phyloP scores from a whole-genome alignment of 2,888 invertebrate genomes.

The Drosophila macrospina region DNA sequence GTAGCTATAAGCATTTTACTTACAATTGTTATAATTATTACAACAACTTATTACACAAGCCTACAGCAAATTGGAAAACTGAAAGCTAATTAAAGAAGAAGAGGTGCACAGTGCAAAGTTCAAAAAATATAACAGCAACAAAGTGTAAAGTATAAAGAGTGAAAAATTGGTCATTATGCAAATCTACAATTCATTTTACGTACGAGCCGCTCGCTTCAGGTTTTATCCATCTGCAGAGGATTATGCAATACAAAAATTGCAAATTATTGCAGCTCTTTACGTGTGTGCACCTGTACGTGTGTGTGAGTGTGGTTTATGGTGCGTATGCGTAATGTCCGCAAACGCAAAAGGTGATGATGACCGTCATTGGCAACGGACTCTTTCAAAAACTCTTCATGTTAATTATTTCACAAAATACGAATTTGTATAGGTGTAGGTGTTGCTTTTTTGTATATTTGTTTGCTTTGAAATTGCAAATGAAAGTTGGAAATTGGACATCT shows the following conservation, averaged over 20 bases:
- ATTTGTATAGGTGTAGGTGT: background rate
- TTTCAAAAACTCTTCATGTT: slow-evolving; percentile 52
- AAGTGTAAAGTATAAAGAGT: slow-evolving; percentile 18
- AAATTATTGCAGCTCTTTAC: slow-evolving; percentile 57
- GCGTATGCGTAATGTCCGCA: slow-evolving; percentile 75
- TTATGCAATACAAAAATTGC: slow-evolving; percentile 77
- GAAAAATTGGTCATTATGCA: slow-evolving; percentile 74
- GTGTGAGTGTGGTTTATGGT: slow-evolving; percentile 24
- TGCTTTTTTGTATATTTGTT: slow-evolving; percentile 1
- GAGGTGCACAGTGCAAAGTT: slow-evolving; percentile 45
- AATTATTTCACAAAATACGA: slow-evolving; percentile 26
- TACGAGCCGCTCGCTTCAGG: slow-evolving; percentile 34
- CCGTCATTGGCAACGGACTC: slow-evolving; percentile 21
- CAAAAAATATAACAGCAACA: slow-evolving; percentile 24
- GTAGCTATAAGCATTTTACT: background rate
- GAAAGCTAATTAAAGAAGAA: slow-evolving; percentile 43
- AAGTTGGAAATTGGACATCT: slow-evolving; percentile 52
- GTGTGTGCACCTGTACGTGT: slow-evolving; percentile 21
- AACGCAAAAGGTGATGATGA: slow-evolving; percentile 44
- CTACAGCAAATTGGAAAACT: slow-evolving; percentile 2
- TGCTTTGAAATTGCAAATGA: slow-evolving; percentile 53
- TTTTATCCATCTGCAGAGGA: slow-evolving; percentile 64
- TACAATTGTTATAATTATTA: background rate
- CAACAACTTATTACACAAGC: slow-evolving; percentile 39
- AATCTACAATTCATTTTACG: slow-evolving; percentile 70